Evolutionary conservation across 2,113 vertebrate species (phyloP).

Genomic region (Columbina picui): DNA sequence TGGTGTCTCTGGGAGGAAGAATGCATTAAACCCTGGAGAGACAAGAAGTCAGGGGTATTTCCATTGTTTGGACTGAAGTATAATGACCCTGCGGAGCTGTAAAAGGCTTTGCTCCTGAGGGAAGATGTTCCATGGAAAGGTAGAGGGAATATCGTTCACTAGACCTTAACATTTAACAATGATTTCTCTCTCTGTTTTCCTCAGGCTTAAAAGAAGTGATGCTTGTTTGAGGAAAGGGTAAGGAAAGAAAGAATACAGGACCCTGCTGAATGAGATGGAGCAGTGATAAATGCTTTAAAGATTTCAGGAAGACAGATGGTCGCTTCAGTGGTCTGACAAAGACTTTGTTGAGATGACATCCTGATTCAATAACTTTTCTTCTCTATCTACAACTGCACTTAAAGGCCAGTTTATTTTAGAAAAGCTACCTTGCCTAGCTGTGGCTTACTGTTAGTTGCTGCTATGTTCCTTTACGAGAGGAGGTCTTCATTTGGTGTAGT

Average conservation of each 20-base stretch:
- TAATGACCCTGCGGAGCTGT: not conserved
- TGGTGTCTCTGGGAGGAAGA: not conserved
- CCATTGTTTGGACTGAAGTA: not conserved
- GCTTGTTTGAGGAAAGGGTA: not conserved
- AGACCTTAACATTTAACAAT: slow-evolving; percentile 2
- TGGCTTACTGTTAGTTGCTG: not conserved
- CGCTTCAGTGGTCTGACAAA: not conserved
- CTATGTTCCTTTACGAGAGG: not conserved
- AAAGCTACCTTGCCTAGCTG: not conserved
- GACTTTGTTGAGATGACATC: slow-evolving; percentile 6
- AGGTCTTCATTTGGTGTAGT: not conserved
- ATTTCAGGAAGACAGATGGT: slow-evolving; percentile 18
- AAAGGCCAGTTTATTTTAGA: not conserved
- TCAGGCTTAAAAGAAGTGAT: not conserved
- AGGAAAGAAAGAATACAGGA: not conserved
- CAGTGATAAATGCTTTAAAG: not conserved
- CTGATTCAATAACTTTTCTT: not conserved
- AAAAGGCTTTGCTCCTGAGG: not conserved
- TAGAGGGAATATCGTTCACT: not conserved
- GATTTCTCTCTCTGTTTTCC: not conserved
- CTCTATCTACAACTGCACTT: not conserved
- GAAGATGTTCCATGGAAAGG: not conserved
- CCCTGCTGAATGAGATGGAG: not conserved
- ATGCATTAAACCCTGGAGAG: not conserved
- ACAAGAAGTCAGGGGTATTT: not conserved